phyloP scores from a whole-genome alignment of 2,888 invertebrate genomes.

The Lumbricus terrestris region DNA sequence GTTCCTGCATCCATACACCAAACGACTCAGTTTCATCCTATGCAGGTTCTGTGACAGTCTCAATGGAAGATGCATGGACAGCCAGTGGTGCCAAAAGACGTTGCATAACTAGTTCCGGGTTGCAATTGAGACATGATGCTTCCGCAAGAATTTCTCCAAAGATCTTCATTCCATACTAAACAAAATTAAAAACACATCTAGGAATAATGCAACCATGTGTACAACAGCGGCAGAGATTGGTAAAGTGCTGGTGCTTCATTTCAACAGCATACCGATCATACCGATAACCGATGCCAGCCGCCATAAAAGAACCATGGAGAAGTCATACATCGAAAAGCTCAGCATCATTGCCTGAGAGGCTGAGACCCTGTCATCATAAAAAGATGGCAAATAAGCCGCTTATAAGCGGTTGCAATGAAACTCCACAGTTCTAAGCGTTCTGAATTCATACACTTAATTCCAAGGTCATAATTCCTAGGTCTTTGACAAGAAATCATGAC shows the following conservation, averaged over 20 bases:
- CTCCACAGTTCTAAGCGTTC: no score
- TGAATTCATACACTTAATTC: no score
- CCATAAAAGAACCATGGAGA: no score
- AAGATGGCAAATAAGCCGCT: no score
- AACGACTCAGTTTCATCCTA: background rate
- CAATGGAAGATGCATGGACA: background rate
- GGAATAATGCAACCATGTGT: background rate
- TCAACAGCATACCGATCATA: background rate
- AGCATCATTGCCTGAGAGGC: no score
- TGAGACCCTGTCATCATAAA: no score
- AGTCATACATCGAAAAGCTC: no score
- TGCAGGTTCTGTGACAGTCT: background rate
- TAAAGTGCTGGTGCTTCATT: background rate
- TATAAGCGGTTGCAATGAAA: no score
- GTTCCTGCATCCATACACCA: background rate
- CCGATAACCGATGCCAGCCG: no score
- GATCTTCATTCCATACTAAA: slow-evolving; percentile 4
- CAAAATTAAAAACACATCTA: background rate
- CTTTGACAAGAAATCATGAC: no score
- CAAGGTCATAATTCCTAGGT: no score
- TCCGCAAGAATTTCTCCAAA: background rate
- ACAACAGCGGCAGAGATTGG: background rate
- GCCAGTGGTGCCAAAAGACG: background rate
- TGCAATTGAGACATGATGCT: background rate
- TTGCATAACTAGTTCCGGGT: slow-evolving; percentile 7